Conservation (phyloP, 2,113 vertebrate genomes). For the Misgurnus anguillicaudatus region DNA sequence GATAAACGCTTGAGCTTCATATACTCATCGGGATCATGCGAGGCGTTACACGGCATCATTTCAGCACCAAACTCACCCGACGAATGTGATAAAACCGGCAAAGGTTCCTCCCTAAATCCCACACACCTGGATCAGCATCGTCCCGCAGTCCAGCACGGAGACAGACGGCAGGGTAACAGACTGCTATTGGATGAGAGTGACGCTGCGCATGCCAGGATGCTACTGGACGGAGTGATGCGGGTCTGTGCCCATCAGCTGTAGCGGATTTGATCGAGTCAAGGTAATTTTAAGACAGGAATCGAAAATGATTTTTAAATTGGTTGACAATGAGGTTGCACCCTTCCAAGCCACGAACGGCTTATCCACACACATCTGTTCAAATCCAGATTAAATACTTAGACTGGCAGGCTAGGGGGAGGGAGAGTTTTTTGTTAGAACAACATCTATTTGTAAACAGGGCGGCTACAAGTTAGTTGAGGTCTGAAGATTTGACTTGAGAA, state of each 20-base stretch:
- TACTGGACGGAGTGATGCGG: not conserved
- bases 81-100: constrained; percentile 37
- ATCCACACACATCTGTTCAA: constrained; percentile 37
- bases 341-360: constrained; percentile 1
- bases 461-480: no score
- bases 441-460: not conserved
- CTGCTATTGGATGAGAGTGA: constrained; percentile 67
- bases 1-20: not conserved
- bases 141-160: constrained; percentile 56
- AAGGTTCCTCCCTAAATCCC: constrained; percentile 49
- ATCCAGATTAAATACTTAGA: constrained; percentile 47
- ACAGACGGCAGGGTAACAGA: constrained; percentile 53
- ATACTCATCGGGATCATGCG: not conserved
- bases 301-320: no score
- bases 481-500: no score
- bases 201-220: constrained; percentile 41
- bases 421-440: not conserved
- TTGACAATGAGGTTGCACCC: no score
- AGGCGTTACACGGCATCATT: not conserved
- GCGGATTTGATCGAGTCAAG: not conserved
- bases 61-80: constrained; percentile 65
- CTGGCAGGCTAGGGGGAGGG: constrained; percentile 1
- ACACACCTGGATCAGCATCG: constrained; percentile 60
- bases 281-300: not conserved
- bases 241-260: not conserved